Base-by-base conservation (phyloP, 1,140 invertebrate species). In the Lycorma delicatula region DNA sequence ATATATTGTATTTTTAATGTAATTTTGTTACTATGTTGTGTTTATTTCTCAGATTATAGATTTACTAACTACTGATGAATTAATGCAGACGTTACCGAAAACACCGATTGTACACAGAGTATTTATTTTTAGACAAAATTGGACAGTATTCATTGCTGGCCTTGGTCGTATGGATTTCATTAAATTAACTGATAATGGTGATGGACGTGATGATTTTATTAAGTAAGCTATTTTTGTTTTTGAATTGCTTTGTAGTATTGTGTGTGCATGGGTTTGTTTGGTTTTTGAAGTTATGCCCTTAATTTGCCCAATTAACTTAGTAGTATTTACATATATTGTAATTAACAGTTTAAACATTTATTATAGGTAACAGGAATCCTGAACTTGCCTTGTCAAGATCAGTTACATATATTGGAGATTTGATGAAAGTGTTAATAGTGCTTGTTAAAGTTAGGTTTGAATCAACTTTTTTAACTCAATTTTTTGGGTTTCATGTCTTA, bases 51-150 rank as follows among this genome's bases (percentile, higher is more conserved):
- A 84, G 79, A 73, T 86, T 31, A 69, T 90, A n/a, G 80, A 87
- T 63, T 67, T 94, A 2, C 74, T 98, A 23, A 95, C 89, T 1
- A 82, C 87, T 0, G 83, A 94, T 44, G 95, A 98, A 73, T 68
- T 97, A 18, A 67, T 85, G n/a, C 63, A 77, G 20, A 79, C 86
- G 1, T 68, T 94, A 22, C 87, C 93, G 0, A 81, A 79, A 50
- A 65, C 75, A 57, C 71, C 86, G 16, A 82, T 97, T 12, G 70
- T 69, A 13, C 91, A 93, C 0, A 75, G 86, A 64, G 85, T 84
- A 0, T 87, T 86, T 68, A 74, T 83, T 16, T 58, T 97, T 0
- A 71, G 77, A 54, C 71, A 79, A 6, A 79, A 80, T 0, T 77
- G 79, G 61, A 83, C 82, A 1, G 64, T 97, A 23, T 89, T 96